Evolutionary conservation across 2,888 invertebrate genomes (phyloP), one percentile per base, ranked within the genome.

Genomic region (Diloba caeruleocephala): DNA sequence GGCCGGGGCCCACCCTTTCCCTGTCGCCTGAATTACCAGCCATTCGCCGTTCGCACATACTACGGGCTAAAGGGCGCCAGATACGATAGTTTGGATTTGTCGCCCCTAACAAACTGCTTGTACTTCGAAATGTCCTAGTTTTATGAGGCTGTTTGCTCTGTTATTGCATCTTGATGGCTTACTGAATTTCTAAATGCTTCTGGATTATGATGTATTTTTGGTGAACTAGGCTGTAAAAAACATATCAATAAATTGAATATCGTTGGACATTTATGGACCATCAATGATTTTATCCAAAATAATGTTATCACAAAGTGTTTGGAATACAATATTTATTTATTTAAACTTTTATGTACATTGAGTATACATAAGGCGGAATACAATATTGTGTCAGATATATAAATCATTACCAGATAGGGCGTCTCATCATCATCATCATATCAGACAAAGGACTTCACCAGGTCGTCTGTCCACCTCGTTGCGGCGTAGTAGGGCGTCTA

Each of bases 1-100:
- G 65, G 68, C 53, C 64, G 69, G 56, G 79, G 53, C 78, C 84
- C 88, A 84, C 89, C 90, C 87, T 86, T 89, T 85, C 79, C 75
- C 71, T 89, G 89, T 90, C 79, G 72, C 73, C 77, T 70, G 82
- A 85, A 90, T 90, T 84, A 87, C 87, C 76, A 78, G 81, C 81
- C 75, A 86, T 89, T 79, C 65, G 53, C 50, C 61, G 70, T 66
- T 74, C 64, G 55, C 78, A 72, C 76, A 75, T 76, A 76, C 76
- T 76, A 74, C 15, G 44, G 53, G 63, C 52, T 51, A 62, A 57
- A 62, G 62, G 62, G 76, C 78, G 71, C 67, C 66, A 51, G 50
- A 52, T 73, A 65, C 57, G 52, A 55, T 69, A 55, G 54, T 57
- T 64, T 34, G 49, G 57, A 57, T 57, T 41, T 54, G 56, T 69